phyloP scores from a whole-genome alignment of 2,888 invertebrate species.

The Ditylenchus weischeri region DNA sequence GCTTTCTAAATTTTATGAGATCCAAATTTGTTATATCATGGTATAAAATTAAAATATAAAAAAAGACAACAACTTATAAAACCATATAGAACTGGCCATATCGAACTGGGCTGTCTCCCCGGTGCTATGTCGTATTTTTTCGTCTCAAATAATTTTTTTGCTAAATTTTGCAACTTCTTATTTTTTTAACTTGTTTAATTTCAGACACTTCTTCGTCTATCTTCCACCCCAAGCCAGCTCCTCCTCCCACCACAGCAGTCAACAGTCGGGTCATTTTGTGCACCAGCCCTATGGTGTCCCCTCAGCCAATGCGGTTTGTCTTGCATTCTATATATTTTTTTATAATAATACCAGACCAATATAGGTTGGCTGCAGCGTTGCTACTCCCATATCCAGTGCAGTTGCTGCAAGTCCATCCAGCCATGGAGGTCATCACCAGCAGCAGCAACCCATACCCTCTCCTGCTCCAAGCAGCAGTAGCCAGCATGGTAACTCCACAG shows the following conservation, averaged over 20 bases:
- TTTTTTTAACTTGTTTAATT: constrained; percentile 10
- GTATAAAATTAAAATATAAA: no score
- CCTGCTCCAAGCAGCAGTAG: constrained; percentile 1
- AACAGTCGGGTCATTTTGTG: constrained; percentile 30
- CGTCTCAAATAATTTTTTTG: no score
- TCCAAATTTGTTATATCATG: no score
- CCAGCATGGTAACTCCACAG: not conserved
- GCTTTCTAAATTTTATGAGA: no score
- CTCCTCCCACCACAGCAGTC: not conserved
- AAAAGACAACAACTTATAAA: no score
- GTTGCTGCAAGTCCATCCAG: constrained; percentile 9
- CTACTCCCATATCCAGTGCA: constrained; percentile 30
- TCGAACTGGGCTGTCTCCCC: constrained; percentile 29
- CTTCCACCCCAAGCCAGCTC: constrained; percentile 18
- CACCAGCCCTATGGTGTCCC: constrained; percentile 33
- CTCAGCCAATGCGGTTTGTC: constrained; percentile 27
- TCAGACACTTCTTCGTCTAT: constrained; percentile 35
- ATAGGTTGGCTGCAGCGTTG: constrained; percentile 24
- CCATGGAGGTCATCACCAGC: constrained; percentile 11
- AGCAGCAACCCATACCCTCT: not conserved
- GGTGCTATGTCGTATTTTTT: not conserved
- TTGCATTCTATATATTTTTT: no score
- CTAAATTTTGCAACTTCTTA: not conserved
- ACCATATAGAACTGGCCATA: no score
- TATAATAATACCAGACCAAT: no score